Evolutionary conservation across 2,797 vertebrate genomes (phyloP).

Genomic region (Rhinichthys osculus): DNA sequence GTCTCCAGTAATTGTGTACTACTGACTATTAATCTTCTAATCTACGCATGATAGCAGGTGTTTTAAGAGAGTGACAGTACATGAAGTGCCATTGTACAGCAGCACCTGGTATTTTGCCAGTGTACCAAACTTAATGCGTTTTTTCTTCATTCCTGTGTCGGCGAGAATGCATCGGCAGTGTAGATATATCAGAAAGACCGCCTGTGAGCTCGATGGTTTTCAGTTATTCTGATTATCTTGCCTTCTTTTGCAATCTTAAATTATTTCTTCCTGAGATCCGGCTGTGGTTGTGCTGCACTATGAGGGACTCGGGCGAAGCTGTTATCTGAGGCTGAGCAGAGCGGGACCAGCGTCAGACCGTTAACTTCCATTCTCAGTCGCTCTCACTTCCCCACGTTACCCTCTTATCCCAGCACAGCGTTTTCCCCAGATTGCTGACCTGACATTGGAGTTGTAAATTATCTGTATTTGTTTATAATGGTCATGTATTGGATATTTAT

Average conservation of each 20-base stretch:
- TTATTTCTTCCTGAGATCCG: conserved; percentile 67
- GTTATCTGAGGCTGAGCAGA: conserved; percentile 67
- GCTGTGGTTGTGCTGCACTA: conserved; percentile 60
- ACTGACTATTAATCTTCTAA: neutral
- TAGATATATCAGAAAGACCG: conserved; percentile 49
- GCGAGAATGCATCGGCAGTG: conserved; percentile 42
- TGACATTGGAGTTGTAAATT: conserved; percentile 4
- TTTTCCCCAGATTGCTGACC: conserved; percentile 14
- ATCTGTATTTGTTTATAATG: neutral
- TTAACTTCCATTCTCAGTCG: conserved; percentile 54
- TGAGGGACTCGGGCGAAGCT: conserved; percentile 57
- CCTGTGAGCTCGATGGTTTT: conserved; percentile 64
- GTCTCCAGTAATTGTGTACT: neutral
- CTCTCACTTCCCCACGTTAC: conserved; percentile 9
- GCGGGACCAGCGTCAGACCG: conserved; percentile 60
- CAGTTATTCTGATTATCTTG: conserved; percentile 65
- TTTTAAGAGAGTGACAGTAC: neutral
- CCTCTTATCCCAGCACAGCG: conserved; percentile 12
- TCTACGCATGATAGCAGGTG: conserved; percentile 10
- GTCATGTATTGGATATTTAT: neutral
- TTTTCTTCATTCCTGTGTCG: conserved; percentile 43
- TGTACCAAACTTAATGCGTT: conserved; percentile 16
- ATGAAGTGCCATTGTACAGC: neutral
- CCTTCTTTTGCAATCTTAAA: conserved; percentile 60
- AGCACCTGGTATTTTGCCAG: conserved; percentile 34